Percentiles rank a stretch among this genome's conserved stretches.
Evolutionary conservation across 2,888 invertebrate species (phyloP).

Genomic region (Toxonevra muliebris): DNA sequence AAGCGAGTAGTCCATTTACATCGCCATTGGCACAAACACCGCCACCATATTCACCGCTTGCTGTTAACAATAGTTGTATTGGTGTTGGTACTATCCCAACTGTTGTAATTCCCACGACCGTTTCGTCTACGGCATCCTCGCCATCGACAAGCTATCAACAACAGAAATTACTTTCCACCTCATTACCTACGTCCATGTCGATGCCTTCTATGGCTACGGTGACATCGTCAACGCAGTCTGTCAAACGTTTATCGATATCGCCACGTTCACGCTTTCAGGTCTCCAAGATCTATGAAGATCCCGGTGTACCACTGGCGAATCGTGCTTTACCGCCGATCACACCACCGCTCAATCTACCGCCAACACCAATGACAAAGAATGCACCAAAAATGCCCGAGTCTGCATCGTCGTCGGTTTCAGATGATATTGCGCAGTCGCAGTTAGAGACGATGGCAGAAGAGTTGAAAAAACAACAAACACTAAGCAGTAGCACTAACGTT

Average conservation of each 20-base stretch:
- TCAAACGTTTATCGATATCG: conserved; percentile 58
- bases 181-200: conserved; percentile 57
- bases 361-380: conserved; percentile 54
- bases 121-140: conserved; percentile 34
- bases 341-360: conserved; percentile 57
- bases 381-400: neutral
- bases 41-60: conserved; percentile 16
- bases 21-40: conserved; percentile 52
- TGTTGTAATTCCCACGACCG: conserved; percentile 28
- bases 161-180: conserved; percentile 47
- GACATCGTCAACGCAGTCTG: conserved; percentile 60
- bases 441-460: conserved; percentile 20
- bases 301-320: conserved; percentile 50
- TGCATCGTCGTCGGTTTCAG: too few relatives aligned
- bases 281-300: conserved; percentile 62
- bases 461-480: conserved; percentile 12
- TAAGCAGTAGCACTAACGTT: conserved; percentile 10
- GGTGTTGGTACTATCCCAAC: conserved; percentile 27
- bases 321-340: conserved; percentile 54
- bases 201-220: conserved; percentile 57
- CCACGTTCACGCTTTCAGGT: conserved; percentile 63
- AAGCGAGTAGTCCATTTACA: conserved; percentile 57
- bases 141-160: conserved; percentile 47
- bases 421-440: too few relatives aligned
- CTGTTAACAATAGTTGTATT: conserved; percentile 21